A percentile compares a stretch with the other conserved stretches of the same genome.
Evolutionary conservation across 2,797 vertebrate species (phyloP).

Genomic region (Hippocampus kuda): DNA sequence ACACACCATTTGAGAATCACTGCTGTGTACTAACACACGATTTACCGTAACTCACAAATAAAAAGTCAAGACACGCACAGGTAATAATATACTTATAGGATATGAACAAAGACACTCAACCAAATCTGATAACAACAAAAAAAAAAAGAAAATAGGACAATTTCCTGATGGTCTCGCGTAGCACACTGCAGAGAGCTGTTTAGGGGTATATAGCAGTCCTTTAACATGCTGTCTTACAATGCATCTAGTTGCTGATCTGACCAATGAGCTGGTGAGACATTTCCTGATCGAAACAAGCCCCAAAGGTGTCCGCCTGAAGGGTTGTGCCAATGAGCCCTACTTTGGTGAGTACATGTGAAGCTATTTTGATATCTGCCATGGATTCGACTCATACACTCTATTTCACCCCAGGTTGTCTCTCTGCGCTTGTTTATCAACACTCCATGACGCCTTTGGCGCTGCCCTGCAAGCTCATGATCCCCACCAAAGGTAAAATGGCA

Average conservation of each 20-base stretch:
- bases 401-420: conserved; percentile 77
- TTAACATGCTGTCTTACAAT: background rate
- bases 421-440: conserved; percentile 95
- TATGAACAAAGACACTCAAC: no score
- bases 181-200: background rate
- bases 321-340: conserved; percentile 91
- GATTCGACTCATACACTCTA: background rate
- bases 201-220: no score
- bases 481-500: conserved; percentile 76
- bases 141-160: background rate
- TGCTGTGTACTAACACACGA: no score
- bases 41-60: no score
- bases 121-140: no score
- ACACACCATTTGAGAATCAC: no score
- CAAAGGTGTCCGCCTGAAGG: conserved; percentile 93
- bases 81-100: no score
- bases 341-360: conserved; percentile 67
- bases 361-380: background rate
- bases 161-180: no score
- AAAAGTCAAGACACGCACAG: no score
- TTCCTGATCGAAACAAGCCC: conserved; percentile 94
- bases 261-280: conserved; percentile 90
- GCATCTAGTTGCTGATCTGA: conserved; percentile 67
- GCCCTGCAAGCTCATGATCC: conserved; percentile 95
- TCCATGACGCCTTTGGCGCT: conserved; percentile 93